These are phyloP conservation scores for Epizoanthus scotinus DNA, from an alignment of 92 coral and sea anemone genomes.

Conservation along the genomic window DNA sequence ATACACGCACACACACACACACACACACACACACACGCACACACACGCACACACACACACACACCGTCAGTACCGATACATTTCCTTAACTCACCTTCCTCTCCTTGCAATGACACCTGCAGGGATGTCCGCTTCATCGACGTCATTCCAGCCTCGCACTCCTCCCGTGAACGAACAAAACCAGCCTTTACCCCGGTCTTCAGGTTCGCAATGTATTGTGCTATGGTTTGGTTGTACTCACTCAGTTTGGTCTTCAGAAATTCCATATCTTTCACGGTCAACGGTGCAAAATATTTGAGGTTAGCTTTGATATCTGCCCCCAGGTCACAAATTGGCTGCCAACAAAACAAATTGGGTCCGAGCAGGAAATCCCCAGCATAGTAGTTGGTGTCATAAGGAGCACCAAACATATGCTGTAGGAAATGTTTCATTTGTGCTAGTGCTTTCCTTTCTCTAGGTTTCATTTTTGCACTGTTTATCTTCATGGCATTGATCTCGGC, in stretches of 20 bases:
- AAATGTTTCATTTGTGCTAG: slow-evolving; percentile 72
- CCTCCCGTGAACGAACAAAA: slow-evolving; percentile 83
- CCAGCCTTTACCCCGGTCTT: slow-evolving; percentile 80
- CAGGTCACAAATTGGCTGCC: slow-evolving; percentile 70
- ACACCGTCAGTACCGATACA: no score
- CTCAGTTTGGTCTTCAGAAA: slow-evolving; percentile 46
- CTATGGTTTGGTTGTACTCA: slow-evolving; percentile 45
- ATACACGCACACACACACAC: no score
- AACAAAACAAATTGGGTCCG: slow-evolving; percentile 85
- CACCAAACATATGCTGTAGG: slow-evolving; percentile 66
- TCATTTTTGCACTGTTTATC: slow-evolving; percentile 38
- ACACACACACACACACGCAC: no score
- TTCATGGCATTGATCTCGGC: slow-evolving; percentile 43
- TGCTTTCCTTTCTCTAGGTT: slow-evolving; percentile 79
- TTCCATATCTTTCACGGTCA: slow-evolving; percentile 48
- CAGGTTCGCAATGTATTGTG: slow-evolving; percentile 67
- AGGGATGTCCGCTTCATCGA: slow-evolving; percentile 51
- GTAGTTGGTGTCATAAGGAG: slow-evolving; percentile 75
- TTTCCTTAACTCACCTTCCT: slow-evolving; percentile 56
- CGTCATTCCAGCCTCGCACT: slow-evolving; percentile 78
- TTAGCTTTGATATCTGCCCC: slow-evolving; percentile 34
- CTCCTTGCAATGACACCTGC: slow-evolving; percentile 52
- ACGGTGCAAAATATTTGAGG: slow-evolving; percentile 55
- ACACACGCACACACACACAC: no score
- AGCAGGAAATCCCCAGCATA: slow-evolving; percentile 81